Conservation (phyloP, 2,888 invertebrate genomes). For the Diloba caeruleocephala region DNA sequence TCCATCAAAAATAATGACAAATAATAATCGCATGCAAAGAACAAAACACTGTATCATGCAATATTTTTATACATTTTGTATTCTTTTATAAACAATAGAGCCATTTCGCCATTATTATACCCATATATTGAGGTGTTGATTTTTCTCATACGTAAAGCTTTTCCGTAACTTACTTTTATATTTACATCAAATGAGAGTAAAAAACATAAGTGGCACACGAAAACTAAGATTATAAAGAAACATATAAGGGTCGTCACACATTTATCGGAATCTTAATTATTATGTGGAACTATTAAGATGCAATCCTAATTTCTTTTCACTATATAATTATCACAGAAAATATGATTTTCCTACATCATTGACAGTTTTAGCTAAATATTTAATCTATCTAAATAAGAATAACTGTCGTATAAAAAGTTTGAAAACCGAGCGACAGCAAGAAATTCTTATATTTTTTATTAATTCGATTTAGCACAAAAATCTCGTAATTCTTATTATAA, state of each 20-base stretch:
- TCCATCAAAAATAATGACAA: slow-evolving; percentile 64
- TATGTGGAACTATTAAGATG: slow-evolving; percentile 57
- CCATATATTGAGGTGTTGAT: slow-evolving; percentile 45
- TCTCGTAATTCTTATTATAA: slow-evolving; percentile 41
- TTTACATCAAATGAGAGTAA: slow-evolving; percentile 45
- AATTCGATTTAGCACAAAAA: slow-evolving; percentile 22
- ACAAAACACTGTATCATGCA: slow-evolving; percentile 84
- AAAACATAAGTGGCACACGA: slow-evolving; percentile 52
- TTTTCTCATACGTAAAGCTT: slow-evolving; percentile 46
- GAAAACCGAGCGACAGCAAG: slow-evolving; percentile 37
- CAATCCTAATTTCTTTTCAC: slow-evolving; percentile 59
- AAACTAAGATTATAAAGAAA: slow-evolving; percentile 38
- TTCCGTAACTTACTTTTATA: slow-evolving; percentile 41
- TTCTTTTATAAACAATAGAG: slow-evolving; percentile 63
- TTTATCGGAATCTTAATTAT: slow-evolving; percentile 44
- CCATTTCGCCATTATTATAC: slow-evolving; percentile 46
- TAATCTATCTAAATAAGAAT: slow-evolving; percentile 49
- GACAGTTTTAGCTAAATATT: slow-evolving; percentile 53
- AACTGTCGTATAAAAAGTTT: slow-evolving; percentile 22
- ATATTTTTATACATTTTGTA: slow-evolving; percentile 74
- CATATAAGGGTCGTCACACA: slow-evolving; percentile 40
- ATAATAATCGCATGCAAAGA: slow-evolving; percentile 76
- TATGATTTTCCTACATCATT: slow-evolving; percentile 62
- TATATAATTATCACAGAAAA: slow-evolving; percentile 77
- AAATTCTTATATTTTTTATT: slow-evolving; percentile 13